Conservation (phyloP, 2,888 invertebrate genomes). For the Operophtera brumata region DNA sequence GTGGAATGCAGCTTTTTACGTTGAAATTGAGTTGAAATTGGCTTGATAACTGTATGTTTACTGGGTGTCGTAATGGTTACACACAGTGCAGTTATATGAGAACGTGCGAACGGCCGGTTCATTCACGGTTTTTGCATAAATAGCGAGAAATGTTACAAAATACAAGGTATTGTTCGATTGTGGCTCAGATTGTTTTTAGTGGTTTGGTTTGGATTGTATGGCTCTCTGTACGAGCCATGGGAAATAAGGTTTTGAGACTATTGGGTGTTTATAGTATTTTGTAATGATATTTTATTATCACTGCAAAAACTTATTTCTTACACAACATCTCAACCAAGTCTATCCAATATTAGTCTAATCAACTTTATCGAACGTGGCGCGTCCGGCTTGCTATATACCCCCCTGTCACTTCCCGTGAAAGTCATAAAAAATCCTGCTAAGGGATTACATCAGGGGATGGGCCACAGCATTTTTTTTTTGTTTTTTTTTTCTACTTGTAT, state of each 20-base stretch:
- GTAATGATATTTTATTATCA: too few species aligned
- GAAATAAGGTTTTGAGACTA: conserved; percentile 16
- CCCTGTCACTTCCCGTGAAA: too few species aligned
- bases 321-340: too few species aligned
- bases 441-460: too few species aligned
- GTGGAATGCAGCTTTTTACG: conserved; percentile 2
- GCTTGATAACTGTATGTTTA: background rate
- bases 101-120: conserved; percentile 35
- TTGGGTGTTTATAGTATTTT: conserved; percentile 13
- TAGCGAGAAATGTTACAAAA: conserved; percentile 34
- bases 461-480: too few species aligned
- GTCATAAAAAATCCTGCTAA: too few species aligned
- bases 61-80: conserved; percentile 36
- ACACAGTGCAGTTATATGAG: conserved; percentile 36
- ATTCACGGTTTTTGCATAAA: conserved; percentile 39
- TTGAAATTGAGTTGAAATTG: conserved; percentile 18
- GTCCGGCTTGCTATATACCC: too few species aligned
- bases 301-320: too few species aligned
- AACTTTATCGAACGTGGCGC: too few species aligned
- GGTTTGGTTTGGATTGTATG: conserved; percentile 16
- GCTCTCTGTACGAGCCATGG: conserved; percentile 20
- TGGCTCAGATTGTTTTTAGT: conserved; percentile 21
- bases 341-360: too few species aligned
- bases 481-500: too few species aligned
- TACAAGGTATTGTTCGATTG: conserved; percentile 32